A percentile compares a stretch with the other conserved stretches of the same genome.
phyloP scores from a whole-genome alignment of 2,797 vertebrate species.

The Hippopotamyrus pictus region DNA sequence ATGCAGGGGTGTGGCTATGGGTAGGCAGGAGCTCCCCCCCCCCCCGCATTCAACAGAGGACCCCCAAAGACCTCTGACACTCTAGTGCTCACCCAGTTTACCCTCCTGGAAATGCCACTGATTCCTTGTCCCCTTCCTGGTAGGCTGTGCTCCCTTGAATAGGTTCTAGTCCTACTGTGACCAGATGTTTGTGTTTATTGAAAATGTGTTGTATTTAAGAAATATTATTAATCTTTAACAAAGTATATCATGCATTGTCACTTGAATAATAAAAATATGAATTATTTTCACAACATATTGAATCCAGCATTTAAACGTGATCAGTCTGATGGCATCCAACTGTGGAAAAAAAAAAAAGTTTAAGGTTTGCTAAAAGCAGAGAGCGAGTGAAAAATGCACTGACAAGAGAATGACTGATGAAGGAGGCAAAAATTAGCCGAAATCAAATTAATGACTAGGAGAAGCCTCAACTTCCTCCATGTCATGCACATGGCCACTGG shows the following conservation, averaged over 20 bases:
- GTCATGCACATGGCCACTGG: slow-evolving; percentile 11
- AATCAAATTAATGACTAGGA: slow-evolving; percentile 12
- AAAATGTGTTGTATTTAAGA: background rate
- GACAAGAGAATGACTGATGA: background rate
- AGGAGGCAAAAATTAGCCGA: background rate
- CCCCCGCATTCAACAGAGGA: background rate
- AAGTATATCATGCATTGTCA: background rate
- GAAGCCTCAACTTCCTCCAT: background rate
- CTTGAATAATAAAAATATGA: background rate
- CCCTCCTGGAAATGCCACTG: background rate
- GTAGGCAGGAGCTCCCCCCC: background rate
- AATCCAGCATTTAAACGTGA: background rate
- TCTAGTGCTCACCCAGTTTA: background rate
- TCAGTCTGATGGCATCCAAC: background rate
- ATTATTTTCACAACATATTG: background rate
- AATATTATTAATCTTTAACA: background rate
- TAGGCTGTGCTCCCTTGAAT: background rate
- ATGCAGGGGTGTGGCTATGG: background rate
- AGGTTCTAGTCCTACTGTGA: background rate
- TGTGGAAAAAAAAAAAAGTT: background rate
- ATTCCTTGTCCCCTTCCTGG: background rate
- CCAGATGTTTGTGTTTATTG: background rate
- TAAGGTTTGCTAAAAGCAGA: background rate
- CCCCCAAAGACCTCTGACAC: background rate
- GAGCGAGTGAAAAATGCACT: background rate